Evolutionary conservation across 2,797 vertebrate species (phyloP).

Genomic region (Microtus agrestis): DNA sequence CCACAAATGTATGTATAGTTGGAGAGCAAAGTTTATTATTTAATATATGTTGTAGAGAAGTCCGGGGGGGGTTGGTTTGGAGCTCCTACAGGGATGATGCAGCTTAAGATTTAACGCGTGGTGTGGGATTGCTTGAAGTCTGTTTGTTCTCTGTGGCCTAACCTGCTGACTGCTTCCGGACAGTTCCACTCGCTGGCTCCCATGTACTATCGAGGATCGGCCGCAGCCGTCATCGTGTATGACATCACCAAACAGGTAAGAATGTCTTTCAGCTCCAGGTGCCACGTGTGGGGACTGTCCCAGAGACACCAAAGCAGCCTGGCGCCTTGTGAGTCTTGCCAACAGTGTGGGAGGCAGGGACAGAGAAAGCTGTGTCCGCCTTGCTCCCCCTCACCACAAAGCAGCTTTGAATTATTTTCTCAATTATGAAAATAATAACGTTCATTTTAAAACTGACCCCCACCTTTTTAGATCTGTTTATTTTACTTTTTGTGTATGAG

Average conservation of each 20-base stretch:
- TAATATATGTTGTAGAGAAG: background rate
- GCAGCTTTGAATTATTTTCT: background rate
- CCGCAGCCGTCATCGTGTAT: constrained; percentile 98
- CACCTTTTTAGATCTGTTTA: background rate
- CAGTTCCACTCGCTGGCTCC: constrained; percentile 99
- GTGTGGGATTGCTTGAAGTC: background rate
- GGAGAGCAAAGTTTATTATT: constrained; percentile 1
- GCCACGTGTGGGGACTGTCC: background rate
- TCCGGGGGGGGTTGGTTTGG: background rate
- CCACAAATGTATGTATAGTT: background rate
- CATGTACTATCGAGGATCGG: constrained; percentile 98
- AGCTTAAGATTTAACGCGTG: background rate
- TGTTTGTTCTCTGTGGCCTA: background rate
- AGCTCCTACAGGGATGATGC: background rate
- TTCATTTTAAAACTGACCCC: background rate
- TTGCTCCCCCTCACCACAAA: background rate
- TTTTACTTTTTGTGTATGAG: background rate
- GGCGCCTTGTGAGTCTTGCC: background rate
- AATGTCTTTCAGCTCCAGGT: accelerated
- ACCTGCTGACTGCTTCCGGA: constrained; percentile 67
- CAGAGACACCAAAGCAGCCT: background rate
- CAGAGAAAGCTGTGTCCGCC: background rate
- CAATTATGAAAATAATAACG: background rate
- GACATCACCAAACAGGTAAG: constrained; percentile 99
- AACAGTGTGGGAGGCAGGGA: background rate